Conservation (phyloP, 2,113 vertebrate species). For the Craseonycteris thonglongyai region DNA sequence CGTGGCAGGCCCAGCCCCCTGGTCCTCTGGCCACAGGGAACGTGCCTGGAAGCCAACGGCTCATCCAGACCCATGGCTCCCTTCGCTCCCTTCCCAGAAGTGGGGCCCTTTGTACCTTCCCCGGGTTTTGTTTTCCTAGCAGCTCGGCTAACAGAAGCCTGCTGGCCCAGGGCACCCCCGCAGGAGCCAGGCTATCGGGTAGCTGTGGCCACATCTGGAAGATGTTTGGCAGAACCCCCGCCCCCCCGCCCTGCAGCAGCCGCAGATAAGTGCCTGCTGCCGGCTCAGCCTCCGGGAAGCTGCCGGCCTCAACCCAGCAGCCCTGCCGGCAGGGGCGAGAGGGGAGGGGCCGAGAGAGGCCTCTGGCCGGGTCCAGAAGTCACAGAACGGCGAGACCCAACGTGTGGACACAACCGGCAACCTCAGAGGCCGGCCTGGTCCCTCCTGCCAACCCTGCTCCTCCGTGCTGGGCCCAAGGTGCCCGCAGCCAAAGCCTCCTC, state of each 20-base stretch:
- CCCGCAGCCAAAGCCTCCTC: fast-evolving
- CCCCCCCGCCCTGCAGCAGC: constrained; percentile 40
- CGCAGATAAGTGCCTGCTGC: constrained; percentile 64
- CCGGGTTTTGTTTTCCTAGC: constrained; percentile 47
- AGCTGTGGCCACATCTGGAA: constrained; percentile 77
- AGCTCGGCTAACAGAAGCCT: not conserved
- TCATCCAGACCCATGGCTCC: fast-evolving
- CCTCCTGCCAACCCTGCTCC: not conserved
- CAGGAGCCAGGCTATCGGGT: constrained; percentile 61
- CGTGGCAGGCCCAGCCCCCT: not conserved
- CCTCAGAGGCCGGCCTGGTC: fast-evolving
- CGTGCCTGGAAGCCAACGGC: fast-evolving
- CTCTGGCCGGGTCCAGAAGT: not conserved
- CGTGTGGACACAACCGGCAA: fast-evolving
- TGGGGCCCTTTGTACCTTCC: not conserved
- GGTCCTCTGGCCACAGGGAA: not conserved
- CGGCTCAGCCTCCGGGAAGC: not conserved
- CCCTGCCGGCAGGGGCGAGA: not conserved
- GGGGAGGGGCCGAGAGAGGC: not conserved
- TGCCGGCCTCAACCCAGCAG: not conserved
- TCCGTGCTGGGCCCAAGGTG: fast-evolving
- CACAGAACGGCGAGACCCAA: fast-evolving
- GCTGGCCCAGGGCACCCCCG: constrained; percentile 45
- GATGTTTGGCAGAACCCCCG: constrained; percentile 65
- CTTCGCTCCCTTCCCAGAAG: not conserved